Evolutionary conservation across 2,797 vertebrate genomes (phyloP).

Genomic region (Falco novaeseelandiae): DNA sequence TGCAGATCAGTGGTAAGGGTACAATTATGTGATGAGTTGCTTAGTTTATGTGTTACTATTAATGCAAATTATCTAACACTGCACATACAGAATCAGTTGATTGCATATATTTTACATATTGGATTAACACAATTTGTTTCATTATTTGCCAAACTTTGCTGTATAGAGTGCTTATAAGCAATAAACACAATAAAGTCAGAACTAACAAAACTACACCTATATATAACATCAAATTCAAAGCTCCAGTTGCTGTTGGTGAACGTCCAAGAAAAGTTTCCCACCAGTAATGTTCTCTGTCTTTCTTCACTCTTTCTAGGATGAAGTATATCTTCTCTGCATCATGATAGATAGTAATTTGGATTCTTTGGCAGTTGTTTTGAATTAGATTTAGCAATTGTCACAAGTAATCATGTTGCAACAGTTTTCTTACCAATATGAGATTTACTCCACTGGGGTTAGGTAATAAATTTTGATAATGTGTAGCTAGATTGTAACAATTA

Average conservation of each 20-base stretch:
- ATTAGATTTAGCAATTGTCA: background rate
- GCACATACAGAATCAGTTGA: too few relatives aligned
- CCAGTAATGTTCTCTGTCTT: background rate
- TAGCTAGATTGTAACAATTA: background rate
- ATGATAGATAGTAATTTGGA: background rate
- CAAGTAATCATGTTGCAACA: background rate
- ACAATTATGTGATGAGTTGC: too few relatives aligned
- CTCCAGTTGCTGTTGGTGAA: background rate
- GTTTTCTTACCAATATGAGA: background rate
- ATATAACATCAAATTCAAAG: background rate
- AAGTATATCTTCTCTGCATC: background rate
- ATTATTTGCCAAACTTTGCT: too few relatives aligned
- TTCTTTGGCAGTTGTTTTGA: background rate
- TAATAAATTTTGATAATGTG: background rate
- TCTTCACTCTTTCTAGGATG: background rate
- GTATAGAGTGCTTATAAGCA: too few relatives aligned
- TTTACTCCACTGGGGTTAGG: background rate
- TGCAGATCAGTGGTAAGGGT: too few relatives aligned
- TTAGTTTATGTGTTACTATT: too few relatives aligned
- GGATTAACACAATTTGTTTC: too few relatives aligned
- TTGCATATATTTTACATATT: too few relatives aligned
- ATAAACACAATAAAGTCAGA: background rate
- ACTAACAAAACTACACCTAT: background rate
- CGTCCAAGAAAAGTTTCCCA: background rate
- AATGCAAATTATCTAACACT: too few relatives aligned